phyloP scores from a whole-genome alignment of 2,888 invertebrate species.

The Piscicola geometra region DNA sequence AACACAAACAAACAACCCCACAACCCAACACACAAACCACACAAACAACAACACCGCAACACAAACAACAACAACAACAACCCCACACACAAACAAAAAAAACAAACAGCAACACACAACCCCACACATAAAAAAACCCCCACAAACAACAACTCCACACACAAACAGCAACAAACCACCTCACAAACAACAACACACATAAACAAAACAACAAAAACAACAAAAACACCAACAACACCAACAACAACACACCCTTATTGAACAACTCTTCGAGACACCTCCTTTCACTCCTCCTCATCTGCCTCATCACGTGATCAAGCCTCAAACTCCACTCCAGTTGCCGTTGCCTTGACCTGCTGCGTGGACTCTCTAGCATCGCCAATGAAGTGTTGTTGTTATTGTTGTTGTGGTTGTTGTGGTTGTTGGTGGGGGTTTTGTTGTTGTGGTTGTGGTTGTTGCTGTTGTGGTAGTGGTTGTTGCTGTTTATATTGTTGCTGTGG shows the following conservation, averaged over 20 bases:
- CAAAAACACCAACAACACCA: background rate
- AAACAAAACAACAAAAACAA: background rate
- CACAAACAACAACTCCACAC: no score
- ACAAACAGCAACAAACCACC: no score
- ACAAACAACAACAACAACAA: no score
- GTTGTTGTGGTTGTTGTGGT: background rate
- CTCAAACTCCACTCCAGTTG: background rate
- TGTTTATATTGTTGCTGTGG: background rate
- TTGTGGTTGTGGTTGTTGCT: background rate
- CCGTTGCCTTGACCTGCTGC: background rate
- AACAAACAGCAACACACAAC: no score
- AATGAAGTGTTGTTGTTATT: background rate
- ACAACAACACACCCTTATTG: background rate
- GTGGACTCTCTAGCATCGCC: background rate
- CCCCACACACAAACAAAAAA: no score
- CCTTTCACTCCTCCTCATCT: background rate
- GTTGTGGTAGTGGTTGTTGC: background rate
- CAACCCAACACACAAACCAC: no score
- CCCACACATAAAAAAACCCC: no score
- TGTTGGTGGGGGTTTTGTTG: background rate
- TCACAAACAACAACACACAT: no score
- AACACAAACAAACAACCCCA: no score
- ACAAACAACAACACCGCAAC: no score
- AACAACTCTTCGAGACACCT: background rate
- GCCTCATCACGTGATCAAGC: background rate